Base-by-base conservation (phyloP, 2,113 vertebrate genomes). In the Melanotaenia duboulayi region DNA sequence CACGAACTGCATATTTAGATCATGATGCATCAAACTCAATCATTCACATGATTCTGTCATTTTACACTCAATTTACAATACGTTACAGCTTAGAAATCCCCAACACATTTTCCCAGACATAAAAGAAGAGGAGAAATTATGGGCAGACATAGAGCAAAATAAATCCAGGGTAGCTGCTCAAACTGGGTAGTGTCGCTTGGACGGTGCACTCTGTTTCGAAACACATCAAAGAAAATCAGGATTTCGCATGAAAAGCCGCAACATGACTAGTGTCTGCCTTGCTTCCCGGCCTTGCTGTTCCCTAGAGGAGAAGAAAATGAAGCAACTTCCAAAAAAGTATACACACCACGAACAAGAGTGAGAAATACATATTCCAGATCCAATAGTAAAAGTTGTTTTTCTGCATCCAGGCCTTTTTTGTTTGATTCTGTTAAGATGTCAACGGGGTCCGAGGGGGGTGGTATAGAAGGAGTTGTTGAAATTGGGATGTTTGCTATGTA, bases 61-160 rank as follows among this genome's bases (percentile, higher is more conserved):
- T 92, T 92, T 89, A 89, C 81, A 85, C 63, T 82, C 81, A 75
- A 87, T 90, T 91, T 88, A 75, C 67, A 84, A 82, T 66, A 86
- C 76, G 72, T 58, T 83, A 73, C 68, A 76, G 81, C 65, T 75
- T 44, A 62, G 44, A 66, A 87, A 86, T 91, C 75, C 67, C 64
- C 77, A 85, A 69, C 75, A 89, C 75, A 67, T 88, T 89, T 81
- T 76, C 55, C 84, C 44, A 57, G 55, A 85, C 69, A 52, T 66
- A 55, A 87, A 90, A 84, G 70, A 81, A 63, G 37, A 69, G 71
- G 67, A 62, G n/a, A 62, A 65, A 84, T 40, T 72, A 75, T 25
- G 73, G 74, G 80, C 75, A 72, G 73, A 77, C 66, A 39, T 22
- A 40, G 69, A 50, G 60, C 42, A 74, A 63, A 85, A 57, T 74